Evolutionary conservation across 2,888 invertebrate genomes (phyloP).

Genomic region (Scrobipalpa atriplicella): DNA sequence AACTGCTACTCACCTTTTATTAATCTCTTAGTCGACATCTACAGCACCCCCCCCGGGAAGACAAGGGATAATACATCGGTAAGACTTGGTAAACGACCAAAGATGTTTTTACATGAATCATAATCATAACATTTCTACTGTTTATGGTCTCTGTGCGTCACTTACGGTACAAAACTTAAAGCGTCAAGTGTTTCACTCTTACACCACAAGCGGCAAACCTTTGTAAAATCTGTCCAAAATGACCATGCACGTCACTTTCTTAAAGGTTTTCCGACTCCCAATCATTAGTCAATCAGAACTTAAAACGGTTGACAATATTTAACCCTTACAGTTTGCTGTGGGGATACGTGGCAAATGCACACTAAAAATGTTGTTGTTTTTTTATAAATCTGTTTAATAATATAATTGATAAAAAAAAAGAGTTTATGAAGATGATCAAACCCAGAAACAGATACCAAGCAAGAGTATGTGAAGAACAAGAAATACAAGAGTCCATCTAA

Average conservation of each 20-base stretch:
- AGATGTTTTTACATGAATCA: too few species aligned
- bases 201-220: not conserved
- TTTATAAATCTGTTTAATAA: too few species aligned
- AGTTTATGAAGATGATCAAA: too few species aligned
- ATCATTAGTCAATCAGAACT: not conserved
- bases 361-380: too few species aligned
- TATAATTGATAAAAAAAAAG: too few species aligned
- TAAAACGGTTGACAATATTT: not conserved
- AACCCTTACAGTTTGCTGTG: not conserved
- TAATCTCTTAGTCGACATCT: too few species aligned
- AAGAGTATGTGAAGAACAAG: not conserved
- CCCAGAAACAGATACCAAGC: not conserved
- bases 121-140: not conserved
- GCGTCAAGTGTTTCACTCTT: not conserved
- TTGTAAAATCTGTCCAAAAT: constrained; percentile 11
- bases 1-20: too few species aligned
- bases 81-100: too few species aligned
- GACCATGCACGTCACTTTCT: not conserved
- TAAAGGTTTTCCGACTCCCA: not conserved
- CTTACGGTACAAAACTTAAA: constrained; percentile 17
- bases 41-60: too few species aligned
- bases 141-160: not conserved
- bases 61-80: too few species aligned
- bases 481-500: not conserved
- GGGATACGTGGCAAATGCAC: too few species aligned